phyloP scores from a whole-genome alignment of 2,797 vertebrate species.

The Pseudochirops corinnae region DNA sequence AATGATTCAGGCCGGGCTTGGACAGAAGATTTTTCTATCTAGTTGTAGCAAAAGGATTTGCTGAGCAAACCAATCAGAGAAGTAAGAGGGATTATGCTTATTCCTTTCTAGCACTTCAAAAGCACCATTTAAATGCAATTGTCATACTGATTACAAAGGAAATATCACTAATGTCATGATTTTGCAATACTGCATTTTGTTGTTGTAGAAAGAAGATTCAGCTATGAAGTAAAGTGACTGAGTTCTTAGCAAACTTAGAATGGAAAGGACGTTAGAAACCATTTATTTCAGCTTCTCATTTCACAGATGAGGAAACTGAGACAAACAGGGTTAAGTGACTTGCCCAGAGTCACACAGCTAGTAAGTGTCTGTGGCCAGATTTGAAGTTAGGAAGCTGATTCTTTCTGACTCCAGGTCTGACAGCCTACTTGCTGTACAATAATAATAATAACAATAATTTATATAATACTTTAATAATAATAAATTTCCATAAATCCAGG shows the following conservation, averaged over 20 bases:
- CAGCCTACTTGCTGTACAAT: too few relatives aligned
- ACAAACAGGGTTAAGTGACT: background rate
- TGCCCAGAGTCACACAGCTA: too few relatives aligned
- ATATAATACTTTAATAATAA: too few relatives aligned
- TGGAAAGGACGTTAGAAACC: background rate
- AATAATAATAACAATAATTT: too few relatives aligned
- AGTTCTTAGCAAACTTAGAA: background rate
- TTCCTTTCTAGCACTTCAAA: slow-evolving; percentile 9
- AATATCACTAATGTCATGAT: background rate
- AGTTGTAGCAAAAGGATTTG: background rate
- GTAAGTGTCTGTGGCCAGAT: too few relatives aligned
- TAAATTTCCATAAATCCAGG: too few relatives aligned
- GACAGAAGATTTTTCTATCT: background rate
- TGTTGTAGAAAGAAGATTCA: background rate
- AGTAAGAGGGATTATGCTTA: background rate
- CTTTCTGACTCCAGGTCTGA: too few relatives aligned
- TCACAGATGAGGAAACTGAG: background rate
- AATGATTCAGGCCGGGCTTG: background rate
- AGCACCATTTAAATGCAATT: background rate
- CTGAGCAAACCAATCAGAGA: background rate
- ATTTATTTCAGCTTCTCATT: background rate
- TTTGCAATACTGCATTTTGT: background rate
- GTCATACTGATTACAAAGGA: slow-evolving; percentile 41
- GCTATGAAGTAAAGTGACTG: background rate
- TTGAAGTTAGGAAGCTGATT: too few relatives aligned